Percentiles rank a stretch among this genome's conserved stretches.
Evolutionary conservation across 2,888 invertebrate genomes (phyloP).

Genomic region (Melikaiella ostensackeni): DNA sequence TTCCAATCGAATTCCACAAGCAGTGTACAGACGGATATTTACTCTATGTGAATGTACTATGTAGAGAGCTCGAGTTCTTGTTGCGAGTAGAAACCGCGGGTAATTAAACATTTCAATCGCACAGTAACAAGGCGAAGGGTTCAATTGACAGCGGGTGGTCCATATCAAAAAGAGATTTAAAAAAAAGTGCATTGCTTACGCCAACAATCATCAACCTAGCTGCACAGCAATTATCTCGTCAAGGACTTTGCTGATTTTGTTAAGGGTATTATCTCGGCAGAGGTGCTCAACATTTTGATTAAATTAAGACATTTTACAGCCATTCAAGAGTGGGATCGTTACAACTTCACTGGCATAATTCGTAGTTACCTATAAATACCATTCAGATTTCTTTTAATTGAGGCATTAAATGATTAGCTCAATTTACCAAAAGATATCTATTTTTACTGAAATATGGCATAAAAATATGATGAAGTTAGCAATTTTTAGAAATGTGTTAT

Average conservation of each 20-base stretch:
- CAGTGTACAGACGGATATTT: background rate
- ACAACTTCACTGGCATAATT: background rate
- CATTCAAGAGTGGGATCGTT: background rate
- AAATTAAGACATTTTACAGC: background rate
- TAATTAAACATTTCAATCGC: slow-evolving; percentile 36
- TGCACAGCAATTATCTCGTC: background rate
- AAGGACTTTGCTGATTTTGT: slow-evolving; percentile 30
- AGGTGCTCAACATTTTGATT: background rate
- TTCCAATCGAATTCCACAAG: slow-evolving; percentile 7
- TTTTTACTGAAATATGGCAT: too few relatives aligned
- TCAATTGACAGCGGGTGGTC: slow-evolving; percentile 31
- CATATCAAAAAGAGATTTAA: background rate
- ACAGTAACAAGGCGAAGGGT: slow-evolving; percentile 21
- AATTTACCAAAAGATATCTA: too few relatives aligned
- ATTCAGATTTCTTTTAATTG: too few relatives aligned
- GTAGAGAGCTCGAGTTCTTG: slow-evolving; percentile 13
- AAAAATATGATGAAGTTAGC: too few relatives aligned
- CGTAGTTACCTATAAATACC: too few relatives aligned
- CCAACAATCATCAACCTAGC: background rate
- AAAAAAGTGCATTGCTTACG: background rate
- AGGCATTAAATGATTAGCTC: too few relatives aligned
- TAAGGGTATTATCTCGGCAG: background rate
- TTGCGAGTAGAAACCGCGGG: slow-evolving; percentile 3
- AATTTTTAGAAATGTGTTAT: too few relatives aligned
- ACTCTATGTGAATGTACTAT: background rate